phyloP scores from a whole-genome alignment of 1,140 invertebrate species.

The Proctacanthus coquilletti region DNA sequence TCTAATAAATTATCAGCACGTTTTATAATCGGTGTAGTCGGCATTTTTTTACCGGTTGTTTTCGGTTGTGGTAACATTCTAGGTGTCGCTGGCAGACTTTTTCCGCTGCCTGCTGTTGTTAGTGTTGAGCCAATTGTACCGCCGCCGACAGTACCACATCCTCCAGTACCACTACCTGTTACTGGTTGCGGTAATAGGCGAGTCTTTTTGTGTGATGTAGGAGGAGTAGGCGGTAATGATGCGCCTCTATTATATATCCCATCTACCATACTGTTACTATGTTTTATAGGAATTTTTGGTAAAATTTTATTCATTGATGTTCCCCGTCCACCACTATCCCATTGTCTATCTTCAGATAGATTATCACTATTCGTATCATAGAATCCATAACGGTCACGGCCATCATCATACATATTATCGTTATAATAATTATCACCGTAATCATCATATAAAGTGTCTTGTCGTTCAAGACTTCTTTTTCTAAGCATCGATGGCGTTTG shows the following conservation, averaged over 20 bases:
- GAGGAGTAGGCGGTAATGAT: constrained; percentile 17
- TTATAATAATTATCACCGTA: neutral
- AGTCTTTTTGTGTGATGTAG: constrained; percentile 19
- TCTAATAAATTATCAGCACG: no score
- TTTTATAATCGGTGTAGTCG: no score
- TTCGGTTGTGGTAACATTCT: constrained; percentile 11
- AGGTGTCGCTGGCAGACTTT: constrained; percentile 30
- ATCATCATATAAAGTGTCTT: neutral
- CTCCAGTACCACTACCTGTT: constrained; percentile 12
- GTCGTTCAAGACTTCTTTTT: neutral
- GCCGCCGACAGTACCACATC: no score
- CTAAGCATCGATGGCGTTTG: neutral
- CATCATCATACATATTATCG: constrained; percentile 7
- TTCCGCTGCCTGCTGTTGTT: no score
- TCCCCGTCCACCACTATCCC: constrained; percentile 45
- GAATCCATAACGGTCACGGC: neutral
- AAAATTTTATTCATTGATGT: constrained; percentile 11
- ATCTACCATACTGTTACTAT: constrained; percentile 12
- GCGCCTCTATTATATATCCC: constrained; percentile 15
- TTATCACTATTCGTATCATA: neutral
- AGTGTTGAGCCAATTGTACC: no score
- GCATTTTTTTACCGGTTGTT: constrained; percentile 3
- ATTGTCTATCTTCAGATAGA: constrained; percentile 40
- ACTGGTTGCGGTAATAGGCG: constrained; percentile 25
- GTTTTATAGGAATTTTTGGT: constrained; percentile 10